Percentiles rank a stretch among this genome's conserved stretches.
Conservation (phyloP, 2,888 invertebrate genomes). For the Fabriciana adippe region DNA sequence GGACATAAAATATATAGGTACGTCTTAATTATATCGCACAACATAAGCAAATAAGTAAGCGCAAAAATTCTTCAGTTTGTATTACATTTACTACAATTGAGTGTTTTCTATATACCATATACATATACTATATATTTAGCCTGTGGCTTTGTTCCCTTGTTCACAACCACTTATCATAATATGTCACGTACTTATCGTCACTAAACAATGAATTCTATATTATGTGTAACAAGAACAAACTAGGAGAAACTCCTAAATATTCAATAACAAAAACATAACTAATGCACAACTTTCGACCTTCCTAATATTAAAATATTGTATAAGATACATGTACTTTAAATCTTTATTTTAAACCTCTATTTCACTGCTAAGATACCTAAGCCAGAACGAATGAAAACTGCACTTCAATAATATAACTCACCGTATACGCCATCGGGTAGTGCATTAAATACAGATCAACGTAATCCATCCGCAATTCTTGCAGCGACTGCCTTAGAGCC, state of each 20-base stretch:
- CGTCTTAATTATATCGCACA: slow-evolving; percentile 3
- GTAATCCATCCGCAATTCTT: slow-evolving; percentile 86
- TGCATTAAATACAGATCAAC: slow-evolving; percentile 92
- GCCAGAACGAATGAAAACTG: slow-evolving; percentile 3
- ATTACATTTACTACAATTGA: neutral
- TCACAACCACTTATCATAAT: too few relatives aligned
- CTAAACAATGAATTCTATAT: too few relatives aligned
- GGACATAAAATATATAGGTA: slow-evolving; percentile 10
- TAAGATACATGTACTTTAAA: too few relatives aligned
- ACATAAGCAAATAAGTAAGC: neutral
- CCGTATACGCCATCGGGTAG: slow-evolving; percentile 87
- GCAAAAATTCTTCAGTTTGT: neutral
- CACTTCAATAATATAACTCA: slow-evolving; percentile 43
- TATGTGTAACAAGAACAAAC: too few relatives aligned
- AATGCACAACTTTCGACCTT: too few relatives aligned
- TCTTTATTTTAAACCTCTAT: slow-evolving; percentile 3
- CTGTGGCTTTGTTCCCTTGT: too few relatives aligned
- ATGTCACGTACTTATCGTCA: too few relatives aligned
- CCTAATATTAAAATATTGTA: too few relatives aligned
- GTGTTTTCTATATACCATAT: neutral
- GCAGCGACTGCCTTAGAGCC: slow-evolving; percentile 84
- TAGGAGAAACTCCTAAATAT: too few relatives aligned
- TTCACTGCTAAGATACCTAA: neutral
- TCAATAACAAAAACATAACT: too few relatives aligned
- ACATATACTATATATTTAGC: too few relatives aligned